Conservation (phyloP, 2,888 invertebrate species). For the Oscheius onirici region DNA sequence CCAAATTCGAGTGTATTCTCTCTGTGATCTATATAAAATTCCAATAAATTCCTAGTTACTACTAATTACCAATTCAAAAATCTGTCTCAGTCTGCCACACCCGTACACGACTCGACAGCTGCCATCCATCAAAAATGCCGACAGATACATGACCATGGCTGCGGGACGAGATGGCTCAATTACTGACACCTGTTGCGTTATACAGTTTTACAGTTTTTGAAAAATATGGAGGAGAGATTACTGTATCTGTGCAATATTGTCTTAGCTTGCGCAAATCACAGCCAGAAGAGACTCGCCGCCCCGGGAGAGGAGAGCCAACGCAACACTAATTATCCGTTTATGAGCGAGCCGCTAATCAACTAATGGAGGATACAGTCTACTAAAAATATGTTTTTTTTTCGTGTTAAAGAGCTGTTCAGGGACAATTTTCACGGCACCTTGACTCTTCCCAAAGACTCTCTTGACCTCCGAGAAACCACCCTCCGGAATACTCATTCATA, state of each 20-base stretch:
- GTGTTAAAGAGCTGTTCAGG: too few relatives aligned
- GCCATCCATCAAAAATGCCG: slow-evolving; percentile 13
- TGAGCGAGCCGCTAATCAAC: slow-evolving; percentile 25
- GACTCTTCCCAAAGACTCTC: neutral
- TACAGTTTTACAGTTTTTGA: neutral
- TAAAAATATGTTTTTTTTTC: neutral
- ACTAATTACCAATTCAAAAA: slow-evolving; percentile 5
- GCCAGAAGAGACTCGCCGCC: neutral
- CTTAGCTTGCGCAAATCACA: neutral
- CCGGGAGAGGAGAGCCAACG: too few relatives aligned
- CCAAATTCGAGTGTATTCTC: neutral
- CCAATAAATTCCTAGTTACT: neutral
- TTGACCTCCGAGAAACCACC: slow-evolving; percentile 11
- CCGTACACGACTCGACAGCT: neutral
- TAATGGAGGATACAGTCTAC: neutral
- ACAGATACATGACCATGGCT: neutral
- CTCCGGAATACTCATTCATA: neutral
- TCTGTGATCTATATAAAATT: neutral
- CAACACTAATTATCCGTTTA: slow-evolving; percentile 26
- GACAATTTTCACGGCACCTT: neutral
- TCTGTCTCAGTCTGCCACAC: too few relatives aligned
- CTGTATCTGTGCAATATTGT: neutral
- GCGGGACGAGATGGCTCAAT: neutral
- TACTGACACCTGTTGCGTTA: slow-evolving; percentile 10
- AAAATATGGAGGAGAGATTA: neutral